phyloP scores from a whole-genome alignment of 2,797 vertebrate species.

The Danio albolineatus region DNA sequence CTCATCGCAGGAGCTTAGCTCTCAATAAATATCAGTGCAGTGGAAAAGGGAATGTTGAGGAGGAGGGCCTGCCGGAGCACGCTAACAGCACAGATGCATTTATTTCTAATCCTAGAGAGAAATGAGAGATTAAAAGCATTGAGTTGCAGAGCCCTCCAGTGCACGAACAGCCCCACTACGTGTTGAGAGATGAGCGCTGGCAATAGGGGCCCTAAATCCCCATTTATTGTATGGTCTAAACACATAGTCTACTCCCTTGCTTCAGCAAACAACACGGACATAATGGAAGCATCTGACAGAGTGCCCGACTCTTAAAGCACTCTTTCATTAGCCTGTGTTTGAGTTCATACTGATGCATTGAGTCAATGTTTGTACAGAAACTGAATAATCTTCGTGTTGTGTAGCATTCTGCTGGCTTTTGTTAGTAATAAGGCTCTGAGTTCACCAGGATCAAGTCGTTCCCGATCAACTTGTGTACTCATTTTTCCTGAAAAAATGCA shows the following conservation, averaged over 20 bases:
- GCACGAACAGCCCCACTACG: conserved; percentile 72
- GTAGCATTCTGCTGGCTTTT: conserved; percentile 55
- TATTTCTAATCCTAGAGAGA: conserved; percentile 81
- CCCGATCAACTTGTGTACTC: conserved; percentile 30
- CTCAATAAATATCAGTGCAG: conserved; percentile 57
- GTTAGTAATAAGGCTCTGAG: conserved; percentile 54
- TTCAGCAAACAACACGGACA: conserved; percentile 59
- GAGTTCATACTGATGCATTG: conserved; percentile 54
- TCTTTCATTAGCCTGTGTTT: conserved; percentile 60
- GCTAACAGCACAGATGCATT: conserved; percentile 73
- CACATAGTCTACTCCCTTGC: conserved; percentile 46
- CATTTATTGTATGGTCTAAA: conserved; percentile 70
- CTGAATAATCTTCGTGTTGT: conserved; percentile 52
- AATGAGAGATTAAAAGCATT: conserved; percentile 82
- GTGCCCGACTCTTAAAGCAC: conserved; percentile 44
- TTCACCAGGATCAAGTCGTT: conserved; percentile 41
- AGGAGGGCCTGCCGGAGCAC: conserved; percentile 74
- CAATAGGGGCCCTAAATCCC: conserved; percentile 76
- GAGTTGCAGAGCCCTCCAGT: conserved; percentile 74
- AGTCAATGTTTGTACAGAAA: conserved; percentile 64
- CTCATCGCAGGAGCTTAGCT: conserved; percentile 60
- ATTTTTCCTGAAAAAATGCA: conserved; percentile 39
- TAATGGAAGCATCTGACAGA: conserved; percentile 51
- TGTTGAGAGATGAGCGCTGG: conserved; percentile 80
- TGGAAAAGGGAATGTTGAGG: conserved; percentile 55